Evolutionary conservation across 2,797 vertebrate species (phyloP), one percentile per base, ranked within the genome.

Genomic region (Cuculus canorus): DNA sequence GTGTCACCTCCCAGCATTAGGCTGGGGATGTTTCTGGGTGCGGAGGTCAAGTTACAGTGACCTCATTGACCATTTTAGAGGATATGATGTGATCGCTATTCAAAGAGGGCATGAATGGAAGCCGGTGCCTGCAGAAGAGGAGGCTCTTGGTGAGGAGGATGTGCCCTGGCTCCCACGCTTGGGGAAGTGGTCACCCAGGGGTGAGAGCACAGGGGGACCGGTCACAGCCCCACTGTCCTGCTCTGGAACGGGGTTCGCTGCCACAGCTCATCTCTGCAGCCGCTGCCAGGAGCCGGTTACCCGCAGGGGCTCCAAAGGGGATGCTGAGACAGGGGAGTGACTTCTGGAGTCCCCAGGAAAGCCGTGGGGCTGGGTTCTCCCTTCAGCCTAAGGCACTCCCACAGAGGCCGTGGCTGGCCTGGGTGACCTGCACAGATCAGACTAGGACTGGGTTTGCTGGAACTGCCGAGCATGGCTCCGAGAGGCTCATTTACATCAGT

Each of bases 71-170:
- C 8, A 0, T 30, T 47, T n/a, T 10, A 11, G 6, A 22, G 59
- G 57, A 30, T 4, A 41, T 4, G 41, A n/a, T 0, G 30, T 2
- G 17, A 13, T 27, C 10, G 2, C 23, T 24, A 3, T 4, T 5
- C 17, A 9, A 10, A n/a, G 69, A 35, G 54, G 43, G 52, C 33
- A 4, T 10, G 23, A 8, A 13, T 0, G 1, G 59, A 22, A 71
- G 30, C 53, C 77, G 30, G 25, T n/a, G n/a, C 64, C 15, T 1
- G 2, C 47, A 39, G 52, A 13, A 77, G 59, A 45, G 83, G 39
- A 69, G 17, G 25, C 35, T 45, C 59, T 32, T 0, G 1, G n/a
- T 4, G 11, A 21, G 53, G 37, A 24, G 50, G 37, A 7, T 0
- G 3, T 2, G 22, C n/a, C n/a, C 13, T 3, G n/a, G 45, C 37